Base-by-base conservation (phyloP, 1,140 invertebrate genomes). In the Tetragnatha versicolor region DNA sequence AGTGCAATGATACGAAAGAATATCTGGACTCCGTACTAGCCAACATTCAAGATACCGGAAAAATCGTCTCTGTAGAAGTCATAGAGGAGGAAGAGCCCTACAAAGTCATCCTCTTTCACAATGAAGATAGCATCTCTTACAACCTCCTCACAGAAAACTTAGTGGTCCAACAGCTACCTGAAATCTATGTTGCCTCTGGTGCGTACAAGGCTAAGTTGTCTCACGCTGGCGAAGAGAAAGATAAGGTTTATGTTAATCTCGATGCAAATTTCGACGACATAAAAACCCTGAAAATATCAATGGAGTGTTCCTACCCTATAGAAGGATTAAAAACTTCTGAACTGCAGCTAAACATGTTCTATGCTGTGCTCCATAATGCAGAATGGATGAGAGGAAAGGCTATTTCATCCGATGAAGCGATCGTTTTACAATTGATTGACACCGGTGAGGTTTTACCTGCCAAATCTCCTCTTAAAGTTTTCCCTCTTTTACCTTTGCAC, bases 401-500 rank as follows among this genome's bases (percentile, higher is more conserved):
- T 14, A 17, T 33, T 17, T 33, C 63, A 22, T 58, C 29, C 10
- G 37, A 47, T 45, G 22, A 39, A 22, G 27, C n/a, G 3, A 2
- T 55, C 3, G 7, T 12, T 31, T 29, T 61, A 45, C 12, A 7
- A 25, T n/a, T 79, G 9, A 22, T 79, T 17, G 63, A 79, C 37
- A 45, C 65, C 10, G 76, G 65, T 5, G 76, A 69, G n/a, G 35
- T 39, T 2, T 35, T 49, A 12, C 12, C 33, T 37, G 17, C 10
- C 35, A 31, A 25, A 29, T 22, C 4, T 35, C 20, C 47, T 17
- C 51, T 69, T 35, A 53, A 45, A 29, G 31, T 66, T 0, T 77
- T 31, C 39, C 33, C 35, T 42, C 42, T 77, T 20, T 49, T 66
- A 39, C 61, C 73, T 20, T 60, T 65, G 55, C 61, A 77, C 20